Evolutionary conservation across 2,797 vertebrate species (phyloP), one percentile per base, ranked within the genome.

Genomic region (Bovichtus diacanthus): DNA sequence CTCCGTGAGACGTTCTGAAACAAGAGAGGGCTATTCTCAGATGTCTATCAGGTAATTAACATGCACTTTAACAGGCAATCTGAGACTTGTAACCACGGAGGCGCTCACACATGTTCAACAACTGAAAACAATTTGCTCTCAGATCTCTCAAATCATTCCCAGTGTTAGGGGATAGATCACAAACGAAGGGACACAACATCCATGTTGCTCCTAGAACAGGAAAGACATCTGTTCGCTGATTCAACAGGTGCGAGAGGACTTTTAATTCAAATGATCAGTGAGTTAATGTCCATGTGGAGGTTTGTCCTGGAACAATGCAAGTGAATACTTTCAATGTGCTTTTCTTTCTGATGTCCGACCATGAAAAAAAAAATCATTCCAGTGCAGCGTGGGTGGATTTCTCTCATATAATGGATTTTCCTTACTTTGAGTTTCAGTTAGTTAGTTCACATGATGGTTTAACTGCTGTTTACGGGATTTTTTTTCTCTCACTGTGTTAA

Each of bases 1-100:
- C 94, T 90, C 74, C 96, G 95, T 0, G 97, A 97, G 76, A 99
- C 93, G 13, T 97, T 96, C 97, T 96, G 92, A 80, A 92, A 91
- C 7, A 59, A 77, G 61, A 81, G 60, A 53, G 79, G 58, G 61
- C 49, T 27, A 1, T 58, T 75, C 31, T 88, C 65, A 84, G 70
- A 87, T 51, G 19, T 21, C 47, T 54, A 25, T 71, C 54, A 31
- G 50, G 56, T 56, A 49, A 65, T 78, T 72, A 84, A 70, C 61
- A 61, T 44, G 27, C 62, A 3, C 68, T 78, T 82, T 51, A 55
- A 83, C 10, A 44, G 41, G 36, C 34, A 78, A 63, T 56, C 25
- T 41, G 55, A 54, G 21, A 59, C 46, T 43, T 31, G n/a, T 58
- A 43, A 58, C 34, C 70, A 18, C 41, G 80, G 47, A 78, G 51